Percentiles rank a stretch among this genome's conserved stretches.
Conservation (phyloP, 2,797 vertebrate genomes). For the Labroides dimidiatus region DNA sequence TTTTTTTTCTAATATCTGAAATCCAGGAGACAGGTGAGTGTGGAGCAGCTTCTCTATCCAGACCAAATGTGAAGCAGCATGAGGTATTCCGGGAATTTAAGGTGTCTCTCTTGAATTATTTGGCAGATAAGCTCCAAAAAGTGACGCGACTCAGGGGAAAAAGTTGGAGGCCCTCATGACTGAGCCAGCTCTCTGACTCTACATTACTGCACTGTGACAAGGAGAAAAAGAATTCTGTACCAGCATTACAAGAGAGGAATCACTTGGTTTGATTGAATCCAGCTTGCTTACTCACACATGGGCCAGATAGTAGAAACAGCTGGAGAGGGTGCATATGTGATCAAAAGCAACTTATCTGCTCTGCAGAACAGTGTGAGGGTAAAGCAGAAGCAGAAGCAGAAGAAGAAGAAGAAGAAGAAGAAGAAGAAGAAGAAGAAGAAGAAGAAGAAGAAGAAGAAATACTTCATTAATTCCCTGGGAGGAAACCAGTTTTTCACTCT, state of each 20-base stretch:
- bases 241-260: conserved; percentile 6
- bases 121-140: conserved; percentile 64
- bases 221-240: conserved; percentile 36
- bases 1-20: conserved; percentile 27
- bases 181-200: conserved; percentile 38
- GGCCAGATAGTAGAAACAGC: conserved; percentile 19
- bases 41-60: conserved; percentile 25
- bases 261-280: conserved; percentile 42
- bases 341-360: conserved; percentile 1
- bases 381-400: too few species aligned
- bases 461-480: too few species aligned
- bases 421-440: too few species aligned
- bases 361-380: neutral
- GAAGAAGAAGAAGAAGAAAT: too few species aligned
- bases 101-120: conserved; percentile 57
- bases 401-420: too few species aligned
- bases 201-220: conserved; percentile 10
- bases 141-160: conserved; percentile 40
- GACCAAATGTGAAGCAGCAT: conserved; percentile 41
- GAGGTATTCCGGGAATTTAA: conserved; percentile 70
- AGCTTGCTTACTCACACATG: conserved; percentile 36
- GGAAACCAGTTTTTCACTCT: too few species aligned
- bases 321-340: conserved; percentile 29
- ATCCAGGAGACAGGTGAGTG: conserved; percentile 47
- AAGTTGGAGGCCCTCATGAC: conserved; percentile 9